A percentile compares a stretch with the other conserved stretches of the same genome.
Conservation (phyloP, 2,888 invertebrate genomes). For the Phymatocera aterrima region DNA sequence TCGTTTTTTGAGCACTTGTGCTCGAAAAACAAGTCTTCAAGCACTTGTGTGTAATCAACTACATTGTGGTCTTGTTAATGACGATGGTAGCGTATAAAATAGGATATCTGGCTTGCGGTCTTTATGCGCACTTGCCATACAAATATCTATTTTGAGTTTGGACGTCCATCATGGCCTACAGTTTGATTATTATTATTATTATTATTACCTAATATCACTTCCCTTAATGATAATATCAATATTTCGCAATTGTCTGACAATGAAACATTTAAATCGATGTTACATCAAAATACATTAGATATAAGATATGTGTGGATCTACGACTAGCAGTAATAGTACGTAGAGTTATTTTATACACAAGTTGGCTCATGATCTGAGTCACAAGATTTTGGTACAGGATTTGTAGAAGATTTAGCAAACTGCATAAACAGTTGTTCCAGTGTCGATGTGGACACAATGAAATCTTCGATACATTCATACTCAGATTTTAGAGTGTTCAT, state of each 20-base stretch:
- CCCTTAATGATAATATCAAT: no score
- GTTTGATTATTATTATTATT: neutral
- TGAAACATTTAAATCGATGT: neutral
- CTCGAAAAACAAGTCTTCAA: no score
- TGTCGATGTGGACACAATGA: constrained; percentile 69
- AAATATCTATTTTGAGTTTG: no score
- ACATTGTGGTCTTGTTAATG: no score
- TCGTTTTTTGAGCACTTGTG: no score
- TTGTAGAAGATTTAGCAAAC: constrained; percentile 65
- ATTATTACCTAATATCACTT: neutral
- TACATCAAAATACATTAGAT: neutral
- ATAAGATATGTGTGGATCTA: neutral
- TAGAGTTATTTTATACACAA: neutral
- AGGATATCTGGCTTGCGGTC: no score
- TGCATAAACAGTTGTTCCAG: constrained; percentile 71
- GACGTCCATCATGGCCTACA: neutral
- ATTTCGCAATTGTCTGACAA: neutral
- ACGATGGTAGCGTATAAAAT: no score
- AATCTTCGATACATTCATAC: constrained; percentile 68
- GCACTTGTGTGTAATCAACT: no score
- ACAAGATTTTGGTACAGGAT: neutral
- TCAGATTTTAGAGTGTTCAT: constrained; percentile 65
- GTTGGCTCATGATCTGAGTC: neutral
- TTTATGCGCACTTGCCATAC: no score
- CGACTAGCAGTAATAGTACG: neutral